phyloP scores from a whole-genome alignment of 2,888 invertebrate species.

The Pyralis farinalis region DNA sequence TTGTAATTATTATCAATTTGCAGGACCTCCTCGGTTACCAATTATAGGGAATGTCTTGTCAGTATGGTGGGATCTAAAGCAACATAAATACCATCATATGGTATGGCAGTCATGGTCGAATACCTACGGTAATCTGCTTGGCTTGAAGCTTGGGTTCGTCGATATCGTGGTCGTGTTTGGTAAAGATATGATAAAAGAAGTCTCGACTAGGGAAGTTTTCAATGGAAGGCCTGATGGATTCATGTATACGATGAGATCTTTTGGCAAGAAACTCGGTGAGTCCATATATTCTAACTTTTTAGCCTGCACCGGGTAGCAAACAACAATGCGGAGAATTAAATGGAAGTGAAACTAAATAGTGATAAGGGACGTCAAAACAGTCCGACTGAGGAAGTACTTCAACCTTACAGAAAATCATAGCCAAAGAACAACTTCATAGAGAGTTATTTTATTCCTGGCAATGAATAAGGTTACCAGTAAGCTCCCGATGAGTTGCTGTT shows the following conservation, averaged over 20 bases:
- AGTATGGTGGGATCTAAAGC: constrained; percentile 45
- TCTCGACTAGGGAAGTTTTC: constrained; percentile 83
- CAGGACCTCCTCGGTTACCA: constrained; percentile 57
- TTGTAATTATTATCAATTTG: no score
- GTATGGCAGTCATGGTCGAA: constrained; percentile 81
- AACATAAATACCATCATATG: constrained; percentile 69
- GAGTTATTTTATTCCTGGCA: no score
- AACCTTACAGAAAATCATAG: no score
- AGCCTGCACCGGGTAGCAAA: no score
- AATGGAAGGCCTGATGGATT: constrained; percentile 87
- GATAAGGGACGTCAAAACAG: no score
- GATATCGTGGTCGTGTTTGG: constrained; percentile 84
- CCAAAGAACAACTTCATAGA: no score
- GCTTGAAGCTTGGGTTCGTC: constrained; percentile 83
- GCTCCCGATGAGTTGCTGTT: no score
- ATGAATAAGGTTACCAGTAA: no score
- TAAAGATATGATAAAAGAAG: constrained; percentile 82
- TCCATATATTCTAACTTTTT: no score
- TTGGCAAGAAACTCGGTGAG: constrained; percentile 85
- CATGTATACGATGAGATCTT: constrained; percentile 84
- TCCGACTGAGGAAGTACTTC: no score
- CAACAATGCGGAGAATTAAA: background rate
- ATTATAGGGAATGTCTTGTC: constrained; percentile 59
- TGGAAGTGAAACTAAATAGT: no score
- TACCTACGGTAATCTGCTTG: constrained; percentile 84